Evolutionary conservation across 2,797 vertebrate species (phyloP), one percentile per base, ranked within the genome.

Genomic region (Neoniphon sammara): DNA sequence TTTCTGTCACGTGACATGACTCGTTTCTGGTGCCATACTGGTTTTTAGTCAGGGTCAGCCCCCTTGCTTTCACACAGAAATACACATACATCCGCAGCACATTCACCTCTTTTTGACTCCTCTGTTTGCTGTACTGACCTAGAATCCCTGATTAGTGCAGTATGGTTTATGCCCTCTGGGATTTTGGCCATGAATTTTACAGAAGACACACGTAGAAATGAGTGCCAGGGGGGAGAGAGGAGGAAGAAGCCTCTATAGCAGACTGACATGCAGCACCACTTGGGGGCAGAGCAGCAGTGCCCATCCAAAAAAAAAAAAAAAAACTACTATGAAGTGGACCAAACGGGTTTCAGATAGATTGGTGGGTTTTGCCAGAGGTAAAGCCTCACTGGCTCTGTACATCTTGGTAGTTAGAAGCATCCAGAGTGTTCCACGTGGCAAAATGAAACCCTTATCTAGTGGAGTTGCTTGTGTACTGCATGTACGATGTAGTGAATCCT

Each of bases 21-120:
- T 65, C 64, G 58, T 90, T 81, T 85, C 84, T 83, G 80, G 88
- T 91, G 89, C 91, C 91, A 90, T 92, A 81, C 74, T 59, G 82
- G 83, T 87, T 81, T 80, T 75, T 56, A 9, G 25, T 70, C 61
- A 55, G 42, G 62, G 47, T 72, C 56, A 74, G 71, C 63, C 18
- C 34, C 42, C n/a, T 75, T 77, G 68, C 55, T 58, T 62, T 67
- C 50, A 42, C 61, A 50, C 72, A 69, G 72, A 34, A 3, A 34
- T 7, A n/a, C 61, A 73, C 73, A 75, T 55, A 72, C 53, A 69
- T 54, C 70, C 49, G 20, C 49, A 75, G 50, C 68, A 72, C 74
- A 70, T 18, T 58, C 67, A 80, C 56, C 47, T 83, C 70, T 84
- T 47, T 68, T 73, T 67, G 77, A 67, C 79, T 84, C 62, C 53